Conservation (phyloP, 2,113 vertebrate genomes). For the Tachysurus fulvidraco region DNA sequence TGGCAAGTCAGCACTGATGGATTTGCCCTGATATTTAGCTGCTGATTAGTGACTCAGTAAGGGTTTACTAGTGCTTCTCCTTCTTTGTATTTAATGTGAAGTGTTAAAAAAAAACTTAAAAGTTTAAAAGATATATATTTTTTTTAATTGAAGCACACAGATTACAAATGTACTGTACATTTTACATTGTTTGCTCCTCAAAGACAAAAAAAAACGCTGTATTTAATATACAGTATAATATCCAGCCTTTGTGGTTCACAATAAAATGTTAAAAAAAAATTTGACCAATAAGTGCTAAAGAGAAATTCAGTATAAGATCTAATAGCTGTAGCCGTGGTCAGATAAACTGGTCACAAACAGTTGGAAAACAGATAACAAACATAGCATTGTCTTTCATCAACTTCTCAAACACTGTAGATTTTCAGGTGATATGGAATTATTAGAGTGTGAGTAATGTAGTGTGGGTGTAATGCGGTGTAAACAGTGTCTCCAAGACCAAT, state of each 20-base stretch:
- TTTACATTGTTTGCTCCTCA: constrained; percentile 15
- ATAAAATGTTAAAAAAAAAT: constrained; percentile 2
- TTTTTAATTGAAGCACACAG: constrained; percentile 23
- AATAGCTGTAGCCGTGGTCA: neutral
- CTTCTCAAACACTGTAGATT: neutral
- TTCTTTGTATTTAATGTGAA: neutral
- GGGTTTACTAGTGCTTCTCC: neutral
- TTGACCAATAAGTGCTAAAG: neutral
- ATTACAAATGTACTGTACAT: constrained; percentile 6
- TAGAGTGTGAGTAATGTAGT: neutral
- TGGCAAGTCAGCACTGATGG: neutral
- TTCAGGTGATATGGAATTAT: constrained; percentile 2
- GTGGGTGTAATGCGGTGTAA: neutral
- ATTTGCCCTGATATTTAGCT: neutral
- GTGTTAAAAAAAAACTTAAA: neutral
- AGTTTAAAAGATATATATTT: neutral
- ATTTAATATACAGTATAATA: constrained; percentile 21
- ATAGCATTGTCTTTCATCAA: neutral
- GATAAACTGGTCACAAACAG: neutral
- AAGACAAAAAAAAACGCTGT: constrained; percentile 19
- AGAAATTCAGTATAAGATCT: neutral
- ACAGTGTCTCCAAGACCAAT: neutral
- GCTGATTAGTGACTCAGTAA: neutral
- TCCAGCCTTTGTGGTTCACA: constrained; percentile 27
- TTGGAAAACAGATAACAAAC: neutral